These are phyloP conservation scores for Metacarcinus magister DNA, from an alignment of 2,888 invertebrate genomes.

Conservation along the genomic window DNA sequence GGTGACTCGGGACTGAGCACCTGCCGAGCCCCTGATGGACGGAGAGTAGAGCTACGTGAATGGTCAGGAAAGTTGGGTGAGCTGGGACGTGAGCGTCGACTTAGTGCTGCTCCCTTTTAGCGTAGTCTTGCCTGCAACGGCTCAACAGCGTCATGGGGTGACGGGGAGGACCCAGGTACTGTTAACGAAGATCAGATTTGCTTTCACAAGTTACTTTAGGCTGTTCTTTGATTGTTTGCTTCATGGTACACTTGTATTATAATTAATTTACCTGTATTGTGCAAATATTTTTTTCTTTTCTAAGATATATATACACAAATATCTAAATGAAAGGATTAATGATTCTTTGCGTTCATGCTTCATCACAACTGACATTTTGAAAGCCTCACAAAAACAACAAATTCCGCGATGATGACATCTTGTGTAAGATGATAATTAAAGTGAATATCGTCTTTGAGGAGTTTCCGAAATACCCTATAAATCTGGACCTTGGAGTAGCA, in stretches of 20 bases:
- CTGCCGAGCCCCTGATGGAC: neutral
- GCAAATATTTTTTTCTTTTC: too few species aligned
- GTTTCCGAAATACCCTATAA: neutral
- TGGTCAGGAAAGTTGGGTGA: neutral
- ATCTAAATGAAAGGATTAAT: neutral
- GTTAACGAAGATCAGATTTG: neutral
- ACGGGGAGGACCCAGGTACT: neutral
- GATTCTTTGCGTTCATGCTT: neutral
- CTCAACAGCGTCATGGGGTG: slow-evolving; percentile 20
- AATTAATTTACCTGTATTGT: too few species aligned
- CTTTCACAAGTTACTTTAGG: neutral
- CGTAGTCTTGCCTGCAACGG: neutral
- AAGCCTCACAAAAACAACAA: neutral
- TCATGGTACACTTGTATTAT: too few species aligned
- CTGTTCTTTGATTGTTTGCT: neutral
- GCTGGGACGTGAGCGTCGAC: neutral
- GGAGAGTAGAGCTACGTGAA: neutral
- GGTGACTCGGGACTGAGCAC: neutral
- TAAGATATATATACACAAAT: neutral
- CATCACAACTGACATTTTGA: neutral
- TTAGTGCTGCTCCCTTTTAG: neutral
- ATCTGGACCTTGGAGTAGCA: neutral
- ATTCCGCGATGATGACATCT: neutral
- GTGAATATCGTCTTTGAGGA: neutral
- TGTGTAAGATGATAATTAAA: neutral